Evolutionary conservation across 2,888 invertebrate genomes (phyloP), one percentile per base, ranked within the genome.

Genomic region (Caradrina kadenii): DNA sequence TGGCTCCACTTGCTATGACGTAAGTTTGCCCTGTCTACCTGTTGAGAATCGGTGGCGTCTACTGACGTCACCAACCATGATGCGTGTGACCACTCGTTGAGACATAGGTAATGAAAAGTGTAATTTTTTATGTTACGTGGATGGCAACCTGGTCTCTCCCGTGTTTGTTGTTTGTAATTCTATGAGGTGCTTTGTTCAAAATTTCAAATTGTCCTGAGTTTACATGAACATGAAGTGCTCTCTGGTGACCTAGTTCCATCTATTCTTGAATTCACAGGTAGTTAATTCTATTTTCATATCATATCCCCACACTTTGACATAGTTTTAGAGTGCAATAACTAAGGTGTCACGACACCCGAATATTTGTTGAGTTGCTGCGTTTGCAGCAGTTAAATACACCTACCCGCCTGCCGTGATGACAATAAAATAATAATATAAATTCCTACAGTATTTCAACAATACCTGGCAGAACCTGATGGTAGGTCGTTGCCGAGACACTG

Each of bases 281-380:
- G 85, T 85, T 81, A 85, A 85, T 75, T 87, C 89, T 91, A 91
- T 92, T 92, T 91, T 85, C 80, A 90, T 86, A 89, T 84, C 83
- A 89, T 91, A 92, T 91, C 90, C 86, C 88, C 87, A 90, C 88
- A 81, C 81, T 87, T 86, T 91, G 91, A 91, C 91, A 92, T 85
- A 89, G 87, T 88, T 91, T 86, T 72, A 82, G 53, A 58, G 65
- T 69, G 69, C 62, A 76, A 63, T 71, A 78, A 76, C 59, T 45
- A 59, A 72, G 58, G 63, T 72, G 65, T 42, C 55, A 50, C 50
- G 63, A 61, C 31, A 65, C 35, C 54, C 59, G 55, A 63, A 62
- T 54, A 66, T 49, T 21, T 49, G 50, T 54, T 26, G 22, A 55
- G 62, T 49, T 49, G 54, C 21, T 35, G 52, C 49, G 39, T 39